Conservation (phyloP, 2,888 invertebrate species). For the Dichetophora obliterata region DNA sequence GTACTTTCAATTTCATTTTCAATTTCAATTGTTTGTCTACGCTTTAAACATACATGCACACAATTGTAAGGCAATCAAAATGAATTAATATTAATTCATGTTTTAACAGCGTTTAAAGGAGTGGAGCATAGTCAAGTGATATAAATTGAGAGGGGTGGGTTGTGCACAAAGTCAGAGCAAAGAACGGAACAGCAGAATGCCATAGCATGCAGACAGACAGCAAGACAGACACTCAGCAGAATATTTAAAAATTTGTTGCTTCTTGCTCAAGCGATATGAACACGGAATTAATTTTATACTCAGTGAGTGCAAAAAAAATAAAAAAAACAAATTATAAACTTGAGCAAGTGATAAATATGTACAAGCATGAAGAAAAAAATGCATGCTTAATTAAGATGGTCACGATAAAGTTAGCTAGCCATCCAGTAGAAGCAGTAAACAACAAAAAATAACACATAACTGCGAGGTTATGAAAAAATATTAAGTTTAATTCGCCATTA, state of each 20-base stretch:
- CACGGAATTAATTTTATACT: too few species aligned
- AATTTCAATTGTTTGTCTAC: background rate
- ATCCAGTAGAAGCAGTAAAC: too few species aligned
- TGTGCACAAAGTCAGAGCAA: background rate
- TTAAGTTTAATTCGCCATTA: background rate
- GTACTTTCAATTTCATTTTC: conserved; percentile 16
- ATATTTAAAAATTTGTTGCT: background rate
- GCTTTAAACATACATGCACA: background rate
- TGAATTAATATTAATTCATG: conserved; percentile 11
- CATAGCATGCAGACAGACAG: background rate
- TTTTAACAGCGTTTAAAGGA: background rate
- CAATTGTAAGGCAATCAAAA: conserved; percentile 13
- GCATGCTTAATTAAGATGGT: too few species aligned
- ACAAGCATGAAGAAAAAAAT: too few species aligned
- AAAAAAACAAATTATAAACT: too few species aligned
- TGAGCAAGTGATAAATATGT: too few species aligned
- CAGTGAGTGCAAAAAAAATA: too few species aligned
- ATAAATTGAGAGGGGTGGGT: background rate
- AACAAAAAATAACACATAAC: background rate
- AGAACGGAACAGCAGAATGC: background rate
- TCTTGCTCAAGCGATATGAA: too few species aligned
- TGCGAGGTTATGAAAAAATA: background rate
- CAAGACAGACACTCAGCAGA: background rate
- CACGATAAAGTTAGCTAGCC: too few species aligned
- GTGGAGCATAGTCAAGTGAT: background rate